Conservation (phyloP, 2,888 invertebrate genomes). For the Sisyra nigra region DNA sequence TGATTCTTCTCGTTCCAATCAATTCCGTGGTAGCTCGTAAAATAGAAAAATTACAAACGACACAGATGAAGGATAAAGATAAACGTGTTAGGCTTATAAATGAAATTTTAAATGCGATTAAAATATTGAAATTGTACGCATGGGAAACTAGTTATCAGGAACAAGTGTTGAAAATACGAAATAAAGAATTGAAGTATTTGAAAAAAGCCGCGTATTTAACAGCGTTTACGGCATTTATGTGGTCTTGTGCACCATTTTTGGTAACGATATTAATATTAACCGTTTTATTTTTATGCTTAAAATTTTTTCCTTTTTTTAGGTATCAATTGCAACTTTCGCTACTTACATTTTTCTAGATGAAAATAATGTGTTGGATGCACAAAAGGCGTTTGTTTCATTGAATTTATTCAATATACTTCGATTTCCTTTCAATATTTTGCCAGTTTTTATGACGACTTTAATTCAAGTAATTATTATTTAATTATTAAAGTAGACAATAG, state of each 20-base stretch:
- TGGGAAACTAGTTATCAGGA: conserved; percentile 90
- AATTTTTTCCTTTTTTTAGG: conserved; percentile 31
- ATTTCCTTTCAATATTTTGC: conserved; percentile 90
- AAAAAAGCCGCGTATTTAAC: conserved; percentile 79
- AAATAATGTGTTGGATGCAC: conserved; percentile 68
- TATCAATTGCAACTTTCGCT: conserved; percentile 76
- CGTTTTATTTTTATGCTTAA: conserved; percentile 40
- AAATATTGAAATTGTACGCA: conserved; percentile 84
- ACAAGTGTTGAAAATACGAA: conserved; percentile 73
- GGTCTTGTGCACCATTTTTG: conserved; percentile 80
- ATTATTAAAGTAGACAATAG: too few species aligned
- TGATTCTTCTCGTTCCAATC: conserved; percentile 83
- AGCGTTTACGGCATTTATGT: conserved; percentile 79
- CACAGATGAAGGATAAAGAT: conserved; percentile 89
- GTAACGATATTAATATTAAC: conserved; percentile 82
- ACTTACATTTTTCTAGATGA: conserved; percentile 77
- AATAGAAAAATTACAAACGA: conserved; percentile 63
- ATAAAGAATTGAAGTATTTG: conserved; percentile 77
- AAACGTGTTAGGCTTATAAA: conserved; percentile 87
- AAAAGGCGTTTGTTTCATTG: conserved; percentile 89
- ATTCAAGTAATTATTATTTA: conserved; percentile 59
- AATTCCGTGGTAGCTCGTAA: conserved; percentile 74
- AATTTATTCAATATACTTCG: conserved; percentile 95
- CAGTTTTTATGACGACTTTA: conserved; percentile 84
- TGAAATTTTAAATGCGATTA: conserved; percentile 83